phyloP scores from a whole-genome alignment of 1,140 invertebrate genomes.

The Drepana arcuata region DNA sequence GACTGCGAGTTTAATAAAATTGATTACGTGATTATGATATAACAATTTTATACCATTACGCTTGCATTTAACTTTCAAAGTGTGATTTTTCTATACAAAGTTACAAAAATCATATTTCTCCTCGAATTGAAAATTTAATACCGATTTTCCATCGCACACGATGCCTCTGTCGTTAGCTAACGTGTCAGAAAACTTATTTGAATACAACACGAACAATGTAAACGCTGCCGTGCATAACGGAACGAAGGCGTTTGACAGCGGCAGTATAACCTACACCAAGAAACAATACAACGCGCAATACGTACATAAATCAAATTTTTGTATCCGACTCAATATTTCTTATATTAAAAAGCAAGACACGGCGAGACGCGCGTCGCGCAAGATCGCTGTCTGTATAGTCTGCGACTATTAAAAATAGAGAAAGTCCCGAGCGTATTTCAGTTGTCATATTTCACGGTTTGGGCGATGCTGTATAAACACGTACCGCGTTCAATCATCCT shows the following conservation, averaged over 20 bases:
- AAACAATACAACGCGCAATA: constrained; percentile 51
- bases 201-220: constrained; percentile 25
- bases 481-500: constrained; percentile 62
- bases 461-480: constrained; percentile 60
- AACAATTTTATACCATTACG: no score
- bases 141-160: no score
- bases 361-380: constrained; percentile 18
- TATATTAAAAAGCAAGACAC: constrained; percentile 44
- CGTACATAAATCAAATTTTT: constrained; percentile 57
- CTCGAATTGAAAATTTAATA: no score
- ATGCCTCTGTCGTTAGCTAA: no score
- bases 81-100: no score
- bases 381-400: constrained; percentile 30
- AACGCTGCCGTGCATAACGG: constrained; percentile 22
- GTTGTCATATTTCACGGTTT: constrained; percentile 60
- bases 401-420: constrained; percentile 21
- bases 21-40: no score
- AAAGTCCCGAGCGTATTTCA: constrained; percentile 35
- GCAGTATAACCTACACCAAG: constrained; percentile 40
- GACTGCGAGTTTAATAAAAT: no score
- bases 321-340: constrained; percentile 41
- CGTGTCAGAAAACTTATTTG: constrained; percentile 34
- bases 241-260: constrained; percentile 38
- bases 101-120: no score
- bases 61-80: no score